Evolutionary conservation across 2,888 invertebrate genomes (phyloP), one percentile per base, ranked within the genome.

Genomic region (Cactoblastis cactorum): DNA sequence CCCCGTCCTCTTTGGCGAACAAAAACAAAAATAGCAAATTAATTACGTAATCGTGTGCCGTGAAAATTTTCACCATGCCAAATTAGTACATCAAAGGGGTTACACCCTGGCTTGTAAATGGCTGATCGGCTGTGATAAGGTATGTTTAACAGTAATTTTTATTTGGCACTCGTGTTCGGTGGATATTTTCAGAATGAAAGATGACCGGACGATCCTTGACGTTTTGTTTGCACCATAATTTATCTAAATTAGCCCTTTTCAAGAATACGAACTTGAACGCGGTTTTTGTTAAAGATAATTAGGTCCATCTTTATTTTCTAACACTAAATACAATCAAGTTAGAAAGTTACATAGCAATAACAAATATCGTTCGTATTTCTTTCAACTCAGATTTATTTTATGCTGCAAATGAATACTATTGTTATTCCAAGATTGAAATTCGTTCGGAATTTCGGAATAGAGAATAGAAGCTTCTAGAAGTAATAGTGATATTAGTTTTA

Each of bases 11-110:
- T 72, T 66, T 70, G 61, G 67, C 69, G 74, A 69, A 79, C 73
- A 79, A 86, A 85, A 87, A 87, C 83, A 86, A 84, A 87, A 88
- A 86, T 86, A 86, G 83, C 83, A 74, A 83, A 86, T 84, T 86
- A 84, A 85, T 85, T 83, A 77, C 84, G 83, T 81, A 85, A 85
- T 80, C 79, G 77, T 78, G 80, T 77, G 67, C 73, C 67, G 74
- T 79, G 71, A 77, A 77, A 72, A 75, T 76, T 28, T 80, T 77
- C 69, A 67, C 66, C 57, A 69, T 67, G 69, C 69, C 66, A 73
- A 71, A 77, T 77, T 76, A 73, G 70, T 68, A 75, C 73, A 69
- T 78, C 72, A 77, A 81, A 79, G 77, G 69, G 67, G 19, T 59
- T 62, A 55, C 51, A 55, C 35, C 52, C 57, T 53, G 58, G 56